Conservation (phyloP, 2,797 vertebrate species). For the Gymnothorax reevesii region DNA sequence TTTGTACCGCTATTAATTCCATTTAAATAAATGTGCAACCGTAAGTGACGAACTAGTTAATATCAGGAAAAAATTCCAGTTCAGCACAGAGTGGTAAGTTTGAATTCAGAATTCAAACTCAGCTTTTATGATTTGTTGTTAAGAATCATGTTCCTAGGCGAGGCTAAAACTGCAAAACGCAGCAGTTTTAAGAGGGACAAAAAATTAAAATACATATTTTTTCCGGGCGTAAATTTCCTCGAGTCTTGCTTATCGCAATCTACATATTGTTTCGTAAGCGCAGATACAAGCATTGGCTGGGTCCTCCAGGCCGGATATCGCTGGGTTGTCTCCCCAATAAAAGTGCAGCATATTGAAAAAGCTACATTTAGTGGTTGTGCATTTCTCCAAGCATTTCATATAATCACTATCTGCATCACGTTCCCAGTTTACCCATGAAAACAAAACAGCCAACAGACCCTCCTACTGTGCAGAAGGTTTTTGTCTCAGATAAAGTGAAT, state of each 20-base stretch:
- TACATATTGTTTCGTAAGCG: background rate
- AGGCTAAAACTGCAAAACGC: conserved; percentile 22
- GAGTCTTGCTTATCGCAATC: conserved; percentile 10
- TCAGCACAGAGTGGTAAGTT: background rate
- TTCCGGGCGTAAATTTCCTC: background rate
- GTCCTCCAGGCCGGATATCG: background rate
- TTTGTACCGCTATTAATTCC: background rate
- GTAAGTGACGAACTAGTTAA: background rate
- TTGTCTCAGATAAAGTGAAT: conserved; percentile 22
- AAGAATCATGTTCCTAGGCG: background rate
- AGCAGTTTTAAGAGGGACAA: conserved; percentile 19
- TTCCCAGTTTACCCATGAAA: background rate
- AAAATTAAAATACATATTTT: conserved; percentile 12
- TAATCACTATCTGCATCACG: conserved; percentile 26
- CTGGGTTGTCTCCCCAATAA: background rate
- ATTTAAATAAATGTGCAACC: background rate
- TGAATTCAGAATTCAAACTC: background rate
- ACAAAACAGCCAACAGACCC: conserved; percentile 17
- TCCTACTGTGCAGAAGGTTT: background rate
- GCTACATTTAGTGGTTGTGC: background rate
- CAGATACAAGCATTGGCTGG: background rate
- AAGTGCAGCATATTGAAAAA: conserved; percentile 2
- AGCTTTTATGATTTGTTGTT: background rate
- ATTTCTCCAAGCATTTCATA: conserved; percentile 15
- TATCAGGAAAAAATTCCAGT: background rate